phyloP scores from a whole-genome alignment of 2,797 vertebrate genomes.

The Microctenopoma steveboyesi region DNA sequence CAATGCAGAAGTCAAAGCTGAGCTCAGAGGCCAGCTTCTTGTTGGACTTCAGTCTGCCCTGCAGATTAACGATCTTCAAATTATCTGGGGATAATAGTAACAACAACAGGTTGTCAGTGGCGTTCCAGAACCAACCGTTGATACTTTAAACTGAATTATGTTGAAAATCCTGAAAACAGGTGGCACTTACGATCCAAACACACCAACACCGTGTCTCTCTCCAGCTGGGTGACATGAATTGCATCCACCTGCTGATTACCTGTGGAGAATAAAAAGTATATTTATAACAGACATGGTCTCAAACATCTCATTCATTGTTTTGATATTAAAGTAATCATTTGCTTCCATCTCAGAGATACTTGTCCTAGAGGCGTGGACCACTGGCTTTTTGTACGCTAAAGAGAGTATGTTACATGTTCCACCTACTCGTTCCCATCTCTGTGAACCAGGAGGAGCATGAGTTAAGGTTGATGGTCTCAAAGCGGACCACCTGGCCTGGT shows the following conservation, averaged over 20 bases:
- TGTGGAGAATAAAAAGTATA: conserved; percentile 34
- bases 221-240: conserved; percentile 96
- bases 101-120: not conserved
- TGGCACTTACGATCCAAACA: conserved; percentile 94
- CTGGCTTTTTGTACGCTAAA: too few relatives aligned
- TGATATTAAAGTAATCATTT: too few relatives aligned
- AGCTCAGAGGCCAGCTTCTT: conserved; percentile 98
- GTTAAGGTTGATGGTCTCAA: conserved; percentile 99
- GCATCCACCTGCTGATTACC: conserved; percentile 91
- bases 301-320: too few relatives aligned
- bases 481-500: conserved; percentile 92
- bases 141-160: not conserved
- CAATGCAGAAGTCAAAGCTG: conserved; percentile 97
- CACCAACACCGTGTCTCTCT: conserved; percentile 96
- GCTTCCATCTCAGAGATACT: too few relatives aligned
- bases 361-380: too few relatives aligned
- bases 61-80: conserved; percentile 98
- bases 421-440: conserved; percentile 91
- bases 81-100: conserved; percentile 77
- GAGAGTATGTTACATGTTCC: not conserved
- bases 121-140: not conserved
- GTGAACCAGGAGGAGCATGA: conserved; percentile 99
- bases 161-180: not conserved
- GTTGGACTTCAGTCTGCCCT: conserved; percentile 95
- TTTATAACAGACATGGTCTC: too few relatives aligned